Evolutionary conservation across 2,888 invertebrate genomes (phyloP).

Genomic region (Acleris literana): DNA sequence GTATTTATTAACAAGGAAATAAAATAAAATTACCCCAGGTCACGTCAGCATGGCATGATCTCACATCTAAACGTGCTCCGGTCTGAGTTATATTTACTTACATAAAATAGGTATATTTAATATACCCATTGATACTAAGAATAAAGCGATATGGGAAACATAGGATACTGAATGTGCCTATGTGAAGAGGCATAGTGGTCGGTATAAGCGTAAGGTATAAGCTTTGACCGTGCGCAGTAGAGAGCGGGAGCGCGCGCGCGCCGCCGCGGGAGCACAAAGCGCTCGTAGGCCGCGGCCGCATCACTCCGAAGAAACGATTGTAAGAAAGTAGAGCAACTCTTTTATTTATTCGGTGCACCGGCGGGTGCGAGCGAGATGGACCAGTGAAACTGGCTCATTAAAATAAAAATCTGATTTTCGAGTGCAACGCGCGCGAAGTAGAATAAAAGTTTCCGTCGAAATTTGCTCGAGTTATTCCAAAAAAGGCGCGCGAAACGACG

Average conservation of each 20-base stretch:
- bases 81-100: too few species aligned
- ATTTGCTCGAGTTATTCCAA: conserved; percentile 83
- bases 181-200: conserved; percentile 2
- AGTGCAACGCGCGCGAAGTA: conserved; percentile 75
- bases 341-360: conserved; percentile 81
- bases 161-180: conserved; percentile 7
- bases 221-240: conserved; percentile 12
- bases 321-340: conserved; percentile 82
- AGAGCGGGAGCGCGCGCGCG: conserved; percentile 30
- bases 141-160: too few species aligned
- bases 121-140: too few species aligned
- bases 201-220: too few species aligned
- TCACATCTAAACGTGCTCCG: too few species aligned
- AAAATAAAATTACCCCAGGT: too few species aligned
- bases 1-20: too few species aligned
- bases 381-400: conserved; percentile 79
- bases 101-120: too few species aligned
- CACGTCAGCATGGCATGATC: too few species aligned
- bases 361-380: conserved; percentile 73
- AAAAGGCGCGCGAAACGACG: conserved; percentile 76
- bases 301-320: conserved; percentile 79
- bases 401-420: conserved; percentile 81
- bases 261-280: conserved; percentile 41
- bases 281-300: conserved; percentile 51
- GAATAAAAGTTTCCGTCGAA: conserved; percentile 80